Conservation (phyloP, 2,113 vertebrate genomes). For the Eretmochelys imbricata region DNA sequence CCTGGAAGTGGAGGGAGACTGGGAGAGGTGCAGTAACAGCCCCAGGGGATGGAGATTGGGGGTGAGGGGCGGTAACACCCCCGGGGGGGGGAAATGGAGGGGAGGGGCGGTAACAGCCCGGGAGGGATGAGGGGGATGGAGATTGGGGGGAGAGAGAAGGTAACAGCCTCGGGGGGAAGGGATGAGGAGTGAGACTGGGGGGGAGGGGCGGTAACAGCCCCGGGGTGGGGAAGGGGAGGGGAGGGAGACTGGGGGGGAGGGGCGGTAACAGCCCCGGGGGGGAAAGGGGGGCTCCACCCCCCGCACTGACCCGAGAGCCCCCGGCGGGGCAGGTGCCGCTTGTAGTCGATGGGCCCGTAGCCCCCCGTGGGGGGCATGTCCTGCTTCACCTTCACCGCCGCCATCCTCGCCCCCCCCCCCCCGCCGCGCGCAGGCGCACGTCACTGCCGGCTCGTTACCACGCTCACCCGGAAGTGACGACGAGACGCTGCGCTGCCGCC, state of each 20-base stretch:
- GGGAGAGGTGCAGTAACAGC: rapidly evolving
- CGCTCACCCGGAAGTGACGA: not conserved
- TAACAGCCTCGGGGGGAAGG: no score
- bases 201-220: not conserved
- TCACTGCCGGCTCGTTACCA: not conserved
- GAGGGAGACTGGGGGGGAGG: rapidly evolving
- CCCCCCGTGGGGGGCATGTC: constrained; percentile 94
- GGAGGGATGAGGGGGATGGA: no score
- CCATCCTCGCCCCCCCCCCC: constrained; percentile 80
- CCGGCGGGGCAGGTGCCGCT: constrained; percentile 90
- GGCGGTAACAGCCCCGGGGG: not conserved
- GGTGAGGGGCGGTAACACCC: no score
- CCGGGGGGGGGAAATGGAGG: no score
- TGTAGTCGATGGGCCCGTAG: constrained; percentile 90
- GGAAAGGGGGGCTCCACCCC: no score
- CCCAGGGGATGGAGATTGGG: no score
- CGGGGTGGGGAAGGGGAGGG: not conserved
- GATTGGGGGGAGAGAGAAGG: no score
- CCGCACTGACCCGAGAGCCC: constrained; percentile 85
- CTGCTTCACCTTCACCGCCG: constrained; percentile 97
- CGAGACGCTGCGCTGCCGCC: no score
- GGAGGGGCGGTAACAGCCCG: no score
- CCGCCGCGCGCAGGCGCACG: rapidly evolving
- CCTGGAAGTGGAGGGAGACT: not conserved
- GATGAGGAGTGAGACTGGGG: no score